phyloP scores from a whole-genome alignment of 1,140 invertebrate genomes.

The Lepidostoma basale region DNA sequence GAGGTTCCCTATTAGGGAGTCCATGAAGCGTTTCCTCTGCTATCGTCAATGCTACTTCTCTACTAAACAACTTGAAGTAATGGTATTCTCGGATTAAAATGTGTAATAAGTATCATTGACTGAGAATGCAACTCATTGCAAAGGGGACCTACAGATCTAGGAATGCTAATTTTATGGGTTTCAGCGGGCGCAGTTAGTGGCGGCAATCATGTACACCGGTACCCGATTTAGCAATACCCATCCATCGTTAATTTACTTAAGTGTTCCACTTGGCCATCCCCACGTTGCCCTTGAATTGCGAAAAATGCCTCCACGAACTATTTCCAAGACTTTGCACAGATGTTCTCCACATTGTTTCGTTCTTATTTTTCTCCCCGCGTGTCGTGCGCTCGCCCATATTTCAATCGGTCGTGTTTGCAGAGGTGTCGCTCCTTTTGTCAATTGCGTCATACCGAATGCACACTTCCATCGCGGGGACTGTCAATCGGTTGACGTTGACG shows the following conservation, averaged over 20 bases:
- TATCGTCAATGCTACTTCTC: too few species aligned
- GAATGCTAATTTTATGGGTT: too few species aligned
- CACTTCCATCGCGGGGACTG: background rate
- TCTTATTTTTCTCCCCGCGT: conserved; percentile 10
- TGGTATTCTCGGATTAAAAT: too few species aligned
- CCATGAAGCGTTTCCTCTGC: too few species aligned
- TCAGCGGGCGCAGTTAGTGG: too few species aligned
- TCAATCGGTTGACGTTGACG: background rate
- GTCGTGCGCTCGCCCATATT: conserved; percentile 6
- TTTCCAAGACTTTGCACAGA: conserved; percentile 16
- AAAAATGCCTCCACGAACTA: conserved; percentile 8
- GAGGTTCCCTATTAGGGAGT: too few species aligned
- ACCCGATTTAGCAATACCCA: background rate
- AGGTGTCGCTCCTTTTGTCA: background rate
- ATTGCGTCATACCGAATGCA: conserved; percentile 15
- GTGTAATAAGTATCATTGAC: too few species aligned
- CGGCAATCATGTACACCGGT: background rate
- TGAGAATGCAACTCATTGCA: too few species aligned
- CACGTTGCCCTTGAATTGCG: conserved; percentile 9
- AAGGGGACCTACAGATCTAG: too few species aligned
- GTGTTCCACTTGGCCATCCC: background rate
- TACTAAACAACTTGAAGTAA: too few species aligned
- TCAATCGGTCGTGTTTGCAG: background rate
- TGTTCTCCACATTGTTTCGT: conserved; percentile 1
- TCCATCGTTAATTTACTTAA: conserved; percentile 1